phyloP scores from a whole-genome alignment of 53 echinoderm and acorn worm genomes.

The Temnopleurus reevesii region DNA sequence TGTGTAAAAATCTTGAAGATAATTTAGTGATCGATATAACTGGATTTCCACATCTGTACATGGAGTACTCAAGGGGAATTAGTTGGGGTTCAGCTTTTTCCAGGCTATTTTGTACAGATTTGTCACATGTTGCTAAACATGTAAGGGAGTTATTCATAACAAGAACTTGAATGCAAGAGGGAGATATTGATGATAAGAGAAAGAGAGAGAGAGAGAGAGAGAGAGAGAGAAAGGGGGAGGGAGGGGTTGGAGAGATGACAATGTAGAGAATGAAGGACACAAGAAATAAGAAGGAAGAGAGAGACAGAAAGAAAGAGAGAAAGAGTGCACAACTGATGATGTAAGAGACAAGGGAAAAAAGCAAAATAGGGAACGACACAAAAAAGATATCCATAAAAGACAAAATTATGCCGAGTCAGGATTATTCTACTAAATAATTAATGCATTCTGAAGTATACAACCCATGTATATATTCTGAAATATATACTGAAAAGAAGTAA shows the following conservation, averaged over 20 bases:
- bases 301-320: neutral
- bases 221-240: too few relatives aligned
- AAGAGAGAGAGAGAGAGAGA: neutral
- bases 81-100: neutral
- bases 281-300: neutral
- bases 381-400: too few relatives aligned
- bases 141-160: neutral
- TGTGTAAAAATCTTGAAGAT: too few relatives aligned
- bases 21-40: neutral
- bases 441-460: too few relatives aligned
- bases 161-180: neutral
- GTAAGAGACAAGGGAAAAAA: neutral
- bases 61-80: neutral
- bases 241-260: too few relatives aligned
- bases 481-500: too few relatives aligned
- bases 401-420: too few relatives aligned
- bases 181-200: neutral
- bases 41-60: too few relatives aligned
- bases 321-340: neutral
- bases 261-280: too few relatives aligned
- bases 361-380: too few relatives aligned
- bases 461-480: too few relatives aligned
- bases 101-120: neutral
- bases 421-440: too few relatives aligned
- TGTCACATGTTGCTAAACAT: neutral